These are phyloP conservation scores for Eupithecia tripunctaria DNA, from an alignment of 2,888 invertebrate genomes.

Conservation along the genomic window DNA sequence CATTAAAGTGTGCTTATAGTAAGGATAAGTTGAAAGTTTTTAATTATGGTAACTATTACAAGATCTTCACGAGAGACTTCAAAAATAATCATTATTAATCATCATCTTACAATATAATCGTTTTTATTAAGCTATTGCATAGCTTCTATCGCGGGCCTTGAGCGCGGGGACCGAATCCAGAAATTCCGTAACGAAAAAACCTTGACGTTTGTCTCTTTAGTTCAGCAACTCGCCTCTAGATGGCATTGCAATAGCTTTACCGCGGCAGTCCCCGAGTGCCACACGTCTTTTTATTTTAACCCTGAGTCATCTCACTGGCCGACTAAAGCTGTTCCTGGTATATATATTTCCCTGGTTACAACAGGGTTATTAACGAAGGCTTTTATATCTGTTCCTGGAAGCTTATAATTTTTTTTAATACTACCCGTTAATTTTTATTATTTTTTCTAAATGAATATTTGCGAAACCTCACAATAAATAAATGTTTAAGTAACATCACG, in stretches of 20 bases:
- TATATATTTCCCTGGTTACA: neutral
- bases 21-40: neutral
- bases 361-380: neutral
- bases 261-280: too few relatives aligned
- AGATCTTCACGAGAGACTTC: neutral
- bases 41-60: neutral
- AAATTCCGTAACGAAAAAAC: too few relatives aligned
- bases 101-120: too few relatives aligned
- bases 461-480: neutral
- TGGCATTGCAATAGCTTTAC: too few relatives aligned
- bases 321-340: neutral
- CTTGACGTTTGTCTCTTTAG: too few relatives aligned
- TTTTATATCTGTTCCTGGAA: neutral
- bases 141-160: too few relatives aligned
- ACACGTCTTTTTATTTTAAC: too few relatives aligned
- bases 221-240: too few relatives aligned
- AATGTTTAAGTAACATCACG: too few relatives aligned
- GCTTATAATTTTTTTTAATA: neutral
- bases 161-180: too few relatives aligned
- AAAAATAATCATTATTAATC: neutral
- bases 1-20: neutral
- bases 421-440: neutral
- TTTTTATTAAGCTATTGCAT: too few relatives aligned
- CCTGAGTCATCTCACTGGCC: neutral
- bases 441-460: neutral